Base-by-base conservation (phyloP, 2,113 vertebrate genomes). In the Scomber japonicus region DNA sequence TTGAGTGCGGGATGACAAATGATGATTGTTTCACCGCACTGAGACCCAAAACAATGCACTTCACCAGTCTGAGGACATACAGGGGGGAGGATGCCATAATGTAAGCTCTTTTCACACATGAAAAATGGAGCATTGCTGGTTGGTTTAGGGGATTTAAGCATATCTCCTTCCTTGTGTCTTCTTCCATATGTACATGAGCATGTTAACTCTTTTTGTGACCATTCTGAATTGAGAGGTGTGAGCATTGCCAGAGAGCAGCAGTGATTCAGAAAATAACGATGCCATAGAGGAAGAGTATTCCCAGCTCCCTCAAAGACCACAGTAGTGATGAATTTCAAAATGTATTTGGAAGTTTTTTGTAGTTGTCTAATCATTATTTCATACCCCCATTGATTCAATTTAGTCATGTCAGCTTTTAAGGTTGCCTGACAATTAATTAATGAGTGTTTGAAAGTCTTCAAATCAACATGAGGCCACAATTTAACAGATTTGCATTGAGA, bases 1-100 rank as follows among this genome's bases (percentile, higher is more conserved):
- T 64, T 66, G 53, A 77, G 83, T 72, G 78, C 70, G 73, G 59
- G 54, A 83, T 78, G 88, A 89, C 72, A 70, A 81, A 88, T 81
- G 80, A 77, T 80, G 64, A 82, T 82, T 79, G 64, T 81, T 73
- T 73, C 64, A n/a, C 40, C 31, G 54, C 63, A 31, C 30, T 45
- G 35, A 66, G 50, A 80, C 70, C 17, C 62, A 83, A 81, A 76
- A 75, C 53, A 62, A 80, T 63, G 49, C 11, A 30, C 46, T 74
- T 51, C 55, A 19, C 65, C 40, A 55, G 35, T 48, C 9, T 81
- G 76, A 49, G 50, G 65, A 76, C 17, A 65, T 9, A 60, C 68
- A 70, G 62, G 35, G 46, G 66, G 63, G 65, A 13, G 57, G 61
- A 66, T 78, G 62, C 71, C 73, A 63, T 15, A 56, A 67, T 17